Base-by-base conservation (phyloP, 2,888 invertebrate genomes). In the Cephus nigrinus region DNA sequence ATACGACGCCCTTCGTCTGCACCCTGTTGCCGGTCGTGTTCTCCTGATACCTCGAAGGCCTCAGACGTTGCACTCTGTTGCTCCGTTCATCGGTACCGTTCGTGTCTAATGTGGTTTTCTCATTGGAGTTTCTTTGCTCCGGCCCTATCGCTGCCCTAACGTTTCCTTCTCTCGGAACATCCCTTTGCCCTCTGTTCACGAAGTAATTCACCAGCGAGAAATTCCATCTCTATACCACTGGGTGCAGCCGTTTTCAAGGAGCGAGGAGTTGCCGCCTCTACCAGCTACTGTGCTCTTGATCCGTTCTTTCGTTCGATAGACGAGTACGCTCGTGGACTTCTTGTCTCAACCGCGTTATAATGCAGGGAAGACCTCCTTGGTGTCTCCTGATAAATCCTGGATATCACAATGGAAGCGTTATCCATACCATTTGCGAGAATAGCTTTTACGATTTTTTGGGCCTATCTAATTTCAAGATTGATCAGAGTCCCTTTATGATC, bases 51-150 rank as follows among this genome's bases (percentile, higher is more conserved):
- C 86, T 81, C 88, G 87, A 88, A 89, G 86, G 88, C 88, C 88
- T 87, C 86, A 84, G 88, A 88, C 88, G 88, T 88, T 88, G 90
- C 89, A 89, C 90, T 91, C 90, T 90, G 90, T 90, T 90, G 88
- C 90, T 89, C 90, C 85, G 83, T 82, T 83, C 82, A 79, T 83
- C 82, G 77, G 35, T 80, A 78, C 83, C 75, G 32, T 33, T 71
- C 71, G 12, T 23, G 71, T 73, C 74, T 34, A 23, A 32, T 30
- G 34, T 35, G 33, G 75, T 73, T 74, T 78, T 78, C 78, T 80
- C 80, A 71, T 31, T 33, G 31, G 12, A 12, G 71, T 33, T 71
- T 12, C 33, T 23, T 31, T 33, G 5, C 30, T 71, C 30, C 34
- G 68, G 36, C 73, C 76, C 40, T 36, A 30, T 75, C 40, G 35